Evolutionary conservation across 2,888 invertebrate species (phyloP).

Genomic region (Agrochola litura): DNA sequence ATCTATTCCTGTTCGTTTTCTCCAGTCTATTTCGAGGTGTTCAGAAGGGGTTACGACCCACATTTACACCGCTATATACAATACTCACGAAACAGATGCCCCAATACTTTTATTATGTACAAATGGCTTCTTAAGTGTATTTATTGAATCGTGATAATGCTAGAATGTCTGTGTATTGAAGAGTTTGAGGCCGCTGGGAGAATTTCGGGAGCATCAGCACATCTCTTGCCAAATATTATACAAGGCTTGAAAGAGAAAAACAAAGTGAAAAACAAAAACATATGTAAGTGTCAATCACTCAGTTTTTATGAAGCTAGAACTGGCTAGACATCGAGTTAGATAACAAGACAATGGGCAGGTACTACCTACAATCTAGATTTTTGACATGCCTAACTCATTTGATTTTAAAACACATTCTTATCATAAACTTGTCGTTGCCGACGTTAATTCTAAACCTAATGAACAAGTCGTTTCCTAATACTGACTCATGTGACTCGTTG

Average conservation of each 20-base stretch:
- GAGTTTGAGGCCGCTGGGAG: conserved; percentile 33
- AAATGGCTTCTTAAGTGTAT: conserved; percentile 72
- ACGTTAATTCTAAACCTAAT: conserved; percentile 16
- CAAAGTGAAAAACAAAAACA: conserved; percentile 42
- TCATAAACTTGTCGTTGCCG: conserved; percentile 20
- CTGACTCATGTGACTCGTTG: conserved; percentile 14
- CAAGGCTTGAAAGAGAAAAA: conserved; percentile 39
- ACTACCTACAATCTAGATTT: neutral
- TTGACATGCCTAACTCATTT: neutral
- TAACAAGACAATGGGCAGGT: conserved; percentile 37
- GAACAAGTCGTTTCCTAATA: conserved; percentile 9
- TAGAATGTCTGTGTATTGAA: conserved; percentile 53
- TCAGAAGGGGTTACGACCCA: conserved; percentile 72
- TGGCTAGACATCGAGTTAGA: conserved; percentile 21
- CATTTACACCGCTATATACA: conserved; percentile 65
- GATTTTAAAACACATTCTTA: conserved; percentile 1
- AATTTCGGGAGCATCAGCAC: conserved; percentile 34
- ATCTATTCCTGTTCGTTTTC: conserved; percentile 58
- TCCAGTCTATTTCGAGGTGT: conserved; percentile 68
- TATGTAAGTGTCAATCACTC: conserved; percentile 47
- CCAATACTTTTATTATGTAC: conserved; percentile 77
- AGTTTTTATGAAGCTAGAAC: conserved; percentile 25
- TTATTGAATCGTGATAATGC: conserved; percentile 62
- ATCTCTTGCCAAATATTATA: conserved; percentile 54
- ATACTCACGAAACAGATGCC: conserved; percentile 79